Evolutionary conservation across 2,888 invertebrate genomes (phyloP).

Genomic region (Papilio elwesi): DNA sequence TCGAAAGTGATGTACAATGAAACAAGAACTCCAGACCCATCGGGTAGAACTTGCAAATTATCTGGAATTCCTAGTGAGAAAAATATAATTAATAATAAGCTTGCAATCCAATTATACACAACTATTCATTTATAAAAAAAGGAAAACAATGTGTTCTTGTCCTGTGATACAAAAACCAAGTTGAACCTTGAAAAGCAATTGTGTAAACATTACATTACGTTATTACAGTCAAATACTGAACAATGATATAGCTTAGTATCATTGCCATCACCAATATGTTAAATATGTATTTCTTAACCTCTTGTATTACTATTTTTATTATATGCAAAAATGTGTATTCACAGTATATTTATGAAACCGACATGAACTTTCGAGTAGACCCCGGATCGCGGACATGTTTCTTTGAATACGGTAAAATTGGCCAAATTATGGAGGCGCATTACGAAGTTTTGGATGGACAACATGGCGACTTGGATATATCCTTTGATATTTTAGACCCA

Average conservation of each 20-base stretch:
- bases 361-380: constrained; percentile 71
- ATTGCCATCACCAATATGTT: constrained; percentile 8
- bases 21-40: constrained; percentile 88
- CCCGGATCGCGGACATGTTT: constrained; percentile 70
- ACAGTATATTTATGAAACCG: constrained; percentile 61
- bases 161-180: not conserved
- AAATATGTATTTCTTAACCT: constrained; percentile 46
- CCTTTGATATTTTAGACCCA: constrained; percentile 88
- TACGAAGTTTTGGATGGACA: constrained; percentile 90
- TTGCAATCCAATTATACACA: not conserved
- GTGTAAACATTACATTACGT: constrained; percentile 49
- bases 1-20: constrained; percentile 81
- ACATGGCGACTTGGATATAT: constrained; percentile 92
- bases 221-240: constrained; percentile 23
- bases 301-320: constrained; percentile 41
- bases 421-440: constrained; percentile 70
- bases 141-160: not conserved
- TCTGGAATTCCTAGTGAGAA: constrained; percentile 84
- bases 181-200: constrained; percentile 45
- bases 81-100: not conserved
- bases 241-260: constrained; percentile 20
- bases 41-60: constrained; percentile 83
- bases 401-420: constrained; percentile 65
- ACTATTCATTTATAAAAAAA: not conserved
- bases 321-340: constrained; percentile 46